Evolutionary conservation across 2,113 vertebrate species (phyloP).

Genomic region (Gambusia holbrooki): DNA sequence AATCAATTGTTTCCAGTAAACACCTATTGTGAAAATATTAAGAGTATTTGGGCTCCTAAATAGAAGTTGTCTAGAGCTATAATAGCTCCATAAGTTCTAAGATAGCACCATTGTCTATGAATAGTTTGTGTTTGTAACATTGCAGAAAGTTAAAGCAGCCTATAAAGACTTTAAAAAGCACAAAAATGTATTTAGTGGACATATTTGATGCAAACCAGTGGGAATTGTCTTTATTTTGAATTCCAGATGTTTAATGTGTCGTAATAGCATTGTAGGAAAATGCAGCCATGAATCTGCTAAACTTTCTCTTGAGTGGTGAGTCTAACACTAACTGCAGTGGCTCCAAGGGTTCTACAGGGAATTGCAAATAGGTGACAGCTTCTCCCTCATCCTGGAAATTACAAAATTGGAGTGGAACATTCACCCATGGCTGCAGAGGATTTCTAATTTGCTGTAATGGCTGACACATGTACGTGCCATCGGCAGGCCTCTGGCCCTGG

Average conservation of each 20-base stretch:
- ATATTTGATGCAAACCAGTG: background rate
- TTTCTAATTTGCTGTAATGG: constrained; percentile 79
- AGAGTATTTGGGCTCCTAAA: too few relatives aligned
- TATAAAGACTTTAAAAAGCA: background rate
- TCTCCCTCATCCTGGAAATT: constrained; percentile 70
- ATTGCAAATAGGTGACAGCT: constrained; percentile 61
- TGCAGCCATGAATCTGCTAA: constrained; percentile 21
- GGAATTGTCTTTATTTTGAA: constrained; percentile 14
- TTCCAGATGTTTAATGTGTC: constrained; percentile 6
- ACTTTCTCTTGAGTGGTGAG: constrained; percentile 44
- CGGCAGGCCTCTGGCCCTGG: constrained; percentile 61
- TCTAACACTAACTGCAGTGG: constrained; percentile 53
- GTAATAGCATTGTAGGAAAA: constrained; percentile 23
- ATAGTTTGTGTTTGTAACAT: too few relatives aligned
- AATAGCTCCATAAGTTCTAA: too few relatives aligned
- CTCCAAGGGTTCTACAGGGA: constrained; percentile 42
- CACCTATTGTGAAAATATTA: too few relatives aligned
- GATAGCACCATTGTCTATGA: too few relatives aligned
- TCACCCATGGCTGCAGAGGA: constrained; percentile 60
- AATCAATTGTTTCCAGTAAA: too few relatives aligned
- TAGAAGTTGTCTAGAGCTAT: too few relatives aligned
- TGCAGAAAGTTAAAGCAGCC: background rate
- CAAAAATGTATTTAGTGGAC: background rate
- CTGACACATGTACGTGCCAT: constrained; percentile 76
- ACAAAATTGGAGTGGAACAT: constrained; percentile 70